Percentiles rank a stretch among this genome's conserved stretches.
phyloP scores from a whole-genome alignment of 2,797 vertebrate species.

The Bucorvus abyssinicus region DNA sequence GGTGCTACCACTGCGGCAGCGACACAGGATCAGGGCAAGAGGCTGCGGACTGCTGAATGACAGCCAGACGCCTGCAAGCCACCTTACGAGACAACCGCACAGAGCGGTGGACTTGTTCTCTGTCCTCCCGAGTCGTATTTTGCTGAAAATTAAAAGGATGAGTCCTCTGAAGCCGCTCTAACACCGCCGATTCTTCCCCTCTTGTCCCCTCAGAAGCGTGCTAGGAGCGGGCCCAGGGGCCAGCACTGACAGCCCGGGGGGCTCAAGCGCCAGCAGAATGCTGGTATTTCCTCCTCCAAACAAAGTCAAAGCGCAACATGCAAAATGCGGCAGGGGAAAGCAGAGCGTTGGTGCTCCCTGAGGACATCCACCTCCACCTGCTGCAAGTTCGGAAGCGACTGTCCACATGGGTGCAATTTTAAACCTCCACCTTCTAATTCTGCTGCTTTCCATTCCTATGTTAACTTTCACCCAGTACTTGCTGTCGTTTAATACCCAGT shows the following conservation, averaged over 20 bases:
- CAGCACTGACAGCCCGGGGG: background rate
- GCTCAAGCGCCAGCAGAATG: background rate
- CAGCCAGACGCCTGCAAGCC: background rate
- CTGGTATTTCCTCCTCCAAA: background rate
- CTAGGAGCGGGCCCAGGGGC: background rate
- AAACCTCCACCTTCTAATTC: background rate
- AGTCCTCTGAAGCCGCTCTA: background rate
- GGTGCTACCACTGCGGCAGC: accelerated
- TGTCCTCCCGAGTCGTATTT: accelerated
- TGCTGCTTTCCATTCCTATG: background rate
- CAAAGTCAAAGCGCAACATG: background rate
- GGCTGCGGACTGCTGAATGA: background rate
- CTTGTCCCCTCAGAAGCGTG: background rate
- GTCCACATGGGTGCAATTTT: background rate
- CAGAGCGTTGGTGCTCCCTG: background rate
- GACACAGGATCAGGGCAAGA: background rate
- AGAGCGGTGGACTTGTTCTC: no score
- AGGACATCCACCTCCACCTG: background rate
- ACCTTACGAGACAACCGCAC: background rate
- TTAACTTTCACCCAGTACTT: background rate
- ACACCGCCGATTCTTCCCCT: background rate
- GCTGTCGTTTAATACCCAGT: accelerated
- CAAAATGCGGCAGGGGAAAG: background rate
- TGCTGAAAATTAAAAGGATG: background rate
- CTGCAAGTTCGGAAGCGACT: background rate